Evolutionary conservation across 2,888 invertebrate species (phyloP).

Genomic region (Synergus umbraculus): DNA sequence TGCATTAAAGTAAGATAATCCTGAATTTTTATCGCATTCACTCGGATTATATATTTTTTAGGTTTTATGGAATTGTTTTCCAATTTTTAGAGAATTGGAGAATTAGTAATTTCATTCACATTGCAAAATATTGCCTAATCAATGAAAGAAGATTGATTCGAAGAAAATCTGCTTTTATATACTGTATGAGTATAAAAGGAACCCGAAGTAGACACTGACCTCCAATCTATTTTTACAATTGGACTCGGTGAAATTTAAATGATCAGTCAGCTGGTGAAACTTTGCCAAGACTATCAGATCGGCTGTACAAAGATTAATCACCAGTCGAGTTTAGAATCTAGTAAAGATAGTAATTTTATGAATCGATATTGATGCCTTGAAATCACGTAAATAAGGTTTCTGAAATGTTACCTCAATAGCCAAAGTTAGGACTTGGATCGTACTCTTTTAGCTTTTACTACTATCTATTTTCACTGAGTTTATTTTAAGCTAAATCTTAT

Average conservation of each 20-base stretch:
- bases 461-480: not conserved
- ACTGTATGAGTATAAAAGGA: not conserved
- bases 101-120: not conserved
- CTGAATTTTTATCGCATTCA: no score
- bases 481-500: not conserved
- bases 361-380: not conserved
- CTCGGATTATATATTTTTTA: no score
- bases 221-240: slow-evolving; percentile 13
- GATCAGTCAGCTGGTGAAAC: slow-evolving; percentile 8
- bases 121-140: not conserved
- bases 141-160: not conserved
- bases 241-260: slow-evolving; percentile 10
- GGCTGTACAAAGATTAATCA: not conserved
- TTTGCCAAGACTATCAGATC: slow-evolving; percentile 6
- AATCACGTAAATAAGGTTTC: not conserved
- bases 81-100: not conserved
- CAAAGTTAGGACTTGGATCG: not conserved
- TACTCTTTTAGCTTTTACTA: not conserved
- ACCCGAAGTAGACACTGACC: slow-evolving; percentile 6
- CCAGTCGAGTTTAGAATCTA: slow-evolving; percentile 2
- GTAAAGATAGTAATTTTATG: slow-evolving; percentile 8
- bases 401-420: not conserved
- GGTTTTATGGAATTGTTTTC: no score
- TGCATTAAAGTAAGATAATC: no score
- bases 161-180: not conserved